Conservation (phyloP, 2,113 vertebrate genomes). For the Megaceryle maxima region DNA sequence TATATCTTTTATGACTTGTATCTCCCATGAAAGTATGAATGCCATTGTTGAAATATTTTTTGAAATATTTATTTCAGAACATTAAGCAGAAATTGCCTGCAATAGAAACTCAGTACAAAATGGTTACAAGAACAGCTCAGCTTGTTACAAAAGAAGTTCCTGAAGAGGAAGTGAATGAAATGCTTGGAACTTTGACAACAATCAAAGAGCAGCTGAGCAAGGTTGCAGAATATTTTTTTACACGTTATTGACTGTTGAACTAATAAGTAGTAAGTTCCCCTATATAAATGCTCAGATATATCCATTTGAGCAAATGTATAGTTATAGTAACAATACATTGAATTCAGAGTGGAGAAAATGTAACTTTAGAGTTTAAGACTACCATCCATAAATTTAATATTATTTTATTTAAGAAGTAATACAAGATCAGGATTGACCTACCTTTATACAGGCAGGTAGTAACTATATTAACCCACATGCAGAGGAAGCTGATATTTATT, state of each 20-base stretch:
- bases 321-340: background rate
- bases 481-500: background rate
- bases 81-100: slow-evolving; percentile 87
- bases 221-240: slow-evolving; percentile 64
- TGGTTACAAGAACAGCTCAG: slow-evolving; percentile 82
- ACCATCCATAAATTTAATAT: background rate
- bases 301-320: background rate
- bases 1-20: background rate
- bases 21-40: background rate
- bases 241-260: background rate
- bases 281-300: background rate
- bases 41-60: background rate
- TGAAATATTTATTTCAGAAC: slow-evolving; percentile 73
- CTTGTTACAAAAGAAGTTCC: slow-evolving; percentile 85
- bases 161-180: slow-evolving; percentile 83
- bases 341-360: background rate
- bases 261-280: background rate
- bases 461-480: background rate
- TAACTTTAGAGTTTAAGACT: background rate
- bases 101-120: slow-evolving; percentile 91
- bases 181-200: slow-evolving; percentile 79
- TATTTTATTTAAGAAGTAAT: background rate
- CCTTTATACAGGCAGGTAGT: background rate
- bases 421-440: background rate
- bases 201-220: slow-evolving; percentile 89